Conservation (phyloP, 2,113 vertebrate genomes). For the Myiagra hebetior region DNA sequence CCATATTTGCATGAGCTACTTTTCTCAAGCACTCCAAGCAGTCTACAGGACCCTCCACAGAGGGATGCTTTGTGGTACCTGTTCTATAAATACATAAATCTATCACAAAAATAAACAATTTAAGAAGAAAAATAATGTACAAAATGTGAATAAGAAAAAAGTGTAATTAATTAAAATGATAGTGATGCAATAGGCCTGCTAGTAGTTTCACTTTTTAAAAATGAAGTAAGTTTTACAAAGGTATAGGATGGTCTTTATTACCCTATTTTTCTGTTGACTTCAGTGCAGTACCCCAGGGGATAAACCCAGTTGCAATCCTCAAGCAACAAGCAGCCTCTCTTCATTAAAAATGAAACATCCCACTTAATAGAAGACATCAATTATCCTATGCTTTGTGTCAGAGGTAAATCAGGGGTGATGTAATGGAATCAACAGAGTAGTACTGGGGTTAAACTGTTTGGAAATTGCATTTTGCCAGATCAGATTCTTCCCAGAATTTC, state of each 20-base stretch:
- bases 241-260: background rate
- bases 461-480: background rate
- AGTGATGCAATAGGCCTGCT: background rate
- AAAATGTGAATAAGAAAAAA: background rate
- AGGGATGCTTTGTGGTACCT: background rate
- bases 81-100: background rate
- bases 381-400: background rate
- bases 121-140: background rate
- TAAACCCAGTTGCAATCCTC: background rate
- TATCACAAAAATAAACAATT: background rate
- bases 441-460: background rate
- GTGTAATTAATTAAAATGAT: background rate
- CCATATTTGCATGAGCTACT: background rate
- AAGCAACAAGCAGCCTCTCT: background rate
- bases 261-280: background rate
- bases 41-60: background rate
- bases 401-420: background rate
- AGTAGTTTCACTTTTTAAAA: background rate
- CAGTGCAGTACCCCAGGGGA: background rate
- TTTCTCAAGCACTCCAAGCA: background rate
- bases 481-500: background rate
- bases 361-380: background rate
- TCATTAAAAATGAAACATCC: constrained; percentile 20
- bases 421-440: background rate
- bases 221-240: background rate